Conservation (phyloP, 1,140 invertebrate species). For the Drosophila tropicalis region DNA sequence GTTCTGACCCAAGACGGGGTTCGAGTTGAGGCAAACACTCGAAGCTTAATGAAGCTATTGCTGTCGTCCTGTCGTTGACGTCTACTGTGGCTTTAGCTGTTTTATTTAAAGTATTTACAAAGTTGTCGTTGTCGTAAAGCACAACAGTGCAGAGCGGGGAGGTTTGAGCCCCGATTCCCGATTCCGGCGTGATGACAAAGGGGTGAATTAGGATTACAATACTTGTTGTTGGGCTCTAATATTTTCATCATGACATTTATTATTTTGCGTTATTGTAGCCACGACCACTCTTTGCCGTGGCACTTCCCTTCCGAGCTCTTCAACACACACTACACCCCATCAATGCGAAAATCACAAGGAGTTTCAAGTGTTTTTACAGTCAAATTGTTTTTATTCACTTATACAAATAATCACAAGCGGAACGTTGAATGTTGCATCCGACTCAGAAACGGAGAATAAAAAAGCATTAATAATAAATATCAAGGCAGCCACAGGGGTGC, state of each 20-base stretch:
- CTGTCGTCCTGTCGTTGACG: slow-evolving; percentile 23
- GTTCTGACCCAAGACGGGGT: slow-evolving; percentile 2
- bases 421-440: slow-evolving; percentile 33
- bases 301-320: slow-evolving; percentile 25
- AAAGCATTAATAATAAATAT: slow-evolving; percentile 54
- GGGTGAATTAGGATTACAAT: slow-evolving; percentile 68
- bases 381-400: slow-evolving; percentile 81
- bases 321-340: slow-evolving; percentile 18
- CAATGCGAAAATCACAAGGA: slow-evolving; percentile 67
- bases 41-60: slow-evolving; percentile 50
- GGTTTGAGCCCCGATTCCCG: neutral
- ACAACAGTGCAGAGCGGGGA: neutral
- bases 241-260: slow-evolving; percentile 72
- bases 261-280: slow-evolving; percentile 56
- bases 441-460: slow-evolving; percentile 31
- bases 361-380: slow-evolving; percentile 80
- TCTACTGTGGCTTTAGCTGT: slow-evolving; percentile 4
- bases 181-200: slow-evolving; percentile 40
- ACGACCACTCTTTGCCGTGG: slow-evolving; percentile 29
- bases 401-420: slow-evolving; percentile 66
- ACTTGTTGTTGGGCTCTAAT: slow-evolving; percentile 59
- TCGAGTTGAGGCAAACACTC: slow-evolving; percentile 9
- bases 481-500: slow-evolving; percentile 39
- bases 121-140: slow-evolving; percentile 23
- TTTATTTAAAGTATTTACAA: slow-evolving; percentile 11